A percentile compares a stretch with the other conserved stretches of the same genome.
Evolutionary conservation across 2,113 vertebrate genomes (phyloP).

Genomic region (Cyanistes caeruleus): DNA sequence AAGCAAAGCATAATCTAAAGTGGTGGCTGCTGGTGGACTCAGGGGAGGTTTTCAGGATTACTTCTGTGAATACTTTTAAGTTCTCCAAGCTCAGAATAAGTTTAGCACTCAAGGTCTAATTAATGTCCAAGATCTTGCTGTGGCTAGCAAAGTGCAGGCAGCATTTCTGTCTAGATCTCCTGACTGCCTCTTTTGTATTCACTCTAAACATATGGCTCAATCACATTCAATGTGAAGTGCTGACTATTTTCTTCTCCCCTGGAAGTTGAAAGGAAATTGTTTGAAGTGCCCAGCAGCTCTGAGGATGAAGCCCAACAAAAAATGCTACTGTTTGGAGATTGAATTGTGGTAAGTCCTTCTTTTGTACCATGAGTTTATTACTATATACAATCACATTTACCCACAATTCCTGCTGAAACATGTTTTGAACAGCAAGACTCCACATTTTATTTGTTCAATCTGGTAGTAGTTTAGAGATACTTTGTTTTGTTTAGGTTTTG

Average conservation of each 20-base stretch:
- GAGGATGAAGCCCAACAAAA: not conserved
- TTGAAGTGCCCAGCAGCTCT: not conserved
- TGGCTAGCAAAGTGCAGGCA: not conserved
- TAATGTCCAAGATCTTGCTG: not conserved
- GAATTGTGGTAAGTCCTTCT: not conserved
- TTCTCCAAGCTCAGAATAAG: not conserved
- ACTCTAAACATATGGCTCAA: not conserved
- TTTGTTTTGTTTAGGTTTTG: slow-evolving; percentile 1
- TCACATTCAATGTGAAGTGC: not conserved
- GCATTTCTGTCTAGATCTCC: not conserved
- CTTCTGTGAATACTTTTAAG: not conserved
- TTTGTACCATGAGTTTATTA: not conserved
- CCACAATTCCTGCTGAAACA: not conserved
- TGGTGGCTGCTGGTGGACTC: not conserved
- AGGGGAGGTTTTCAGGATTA: not conserved
- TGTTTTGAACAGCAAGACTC: not conserved
- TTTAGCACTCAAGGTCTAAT: not conserved
- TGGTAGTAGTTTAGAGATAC: not conserved
- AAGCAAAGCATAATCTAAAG: not conserved
- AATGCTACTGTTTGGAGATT: not conserved
- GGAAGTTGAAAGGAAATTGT: not conserved
- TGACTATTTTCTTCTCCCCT: not conserved
- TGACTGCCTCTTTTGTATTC: not conserved
- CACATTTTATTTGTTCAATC: not conserved
- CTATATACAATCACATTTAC: not conserved